Base-by-base conservation (phyloP, 1,140 invertebrate species). In the Melitaea cinxia region DNA sequence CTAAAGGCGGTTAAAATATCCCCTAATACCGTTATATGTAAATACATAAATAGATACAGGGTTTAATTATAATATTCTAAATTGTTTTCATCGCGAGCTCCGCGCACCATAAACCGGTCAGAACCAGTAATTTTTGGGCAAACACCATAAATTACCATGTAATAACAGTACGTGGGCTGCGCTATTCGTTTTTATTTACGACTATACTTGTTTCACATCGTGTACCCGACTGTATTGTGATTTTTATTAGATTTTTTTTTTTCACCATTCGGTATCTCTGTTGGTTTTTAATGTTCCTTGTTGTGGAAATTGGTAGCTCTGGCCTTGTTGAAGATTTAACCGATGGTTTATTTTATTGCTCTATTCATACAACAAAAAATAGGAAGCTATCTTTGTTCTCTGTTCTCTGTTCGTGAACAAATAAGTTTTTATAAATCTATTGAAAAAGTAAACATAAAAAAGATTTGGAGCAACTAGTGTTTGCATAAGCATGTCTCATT, bases 161-260 rank as follows among this genome's bases (percentile, higher is more conserved):
- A 85, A 86, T 84, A 84, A 80, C 76, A 78, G 77, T 78, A 73
- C 75, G 74, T 77, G 74, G 73, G 76, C 56, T 72, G 76, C 71
- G 83, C 81, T 83, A 84, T 88, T 83, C 78, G 63, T 69, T 83
- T 85, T 86, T 86, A 85, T 86, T 86, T 84, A 86, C 76, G 82
- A 88, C 82, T 85, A 75, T 84, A 86, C 83, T 88, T 79, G 80
- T 82, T 82, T 85, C 83, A 82, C 73, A 83, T 85, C 75, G 81
- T 83, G 77, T 79, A 69, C 71, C 65, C 72, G 78, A 75, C 73
- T 84, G 80, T 84, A 82, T 78, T 81, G 72, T 77, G 75, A 82
- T 82, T 83, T 78, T 57, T 75, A 75, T 80, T 81, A 72, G 65
- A 75, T 24, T 39, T 28, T 72, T 78, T 75, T 77, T 73, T 78